Evolutionary conservation across 1,140 invertebrate genomes (phyloP), one percentile per base, ranked within the genome.

Genomic region (Aphaenogaster floridana): DNA sequence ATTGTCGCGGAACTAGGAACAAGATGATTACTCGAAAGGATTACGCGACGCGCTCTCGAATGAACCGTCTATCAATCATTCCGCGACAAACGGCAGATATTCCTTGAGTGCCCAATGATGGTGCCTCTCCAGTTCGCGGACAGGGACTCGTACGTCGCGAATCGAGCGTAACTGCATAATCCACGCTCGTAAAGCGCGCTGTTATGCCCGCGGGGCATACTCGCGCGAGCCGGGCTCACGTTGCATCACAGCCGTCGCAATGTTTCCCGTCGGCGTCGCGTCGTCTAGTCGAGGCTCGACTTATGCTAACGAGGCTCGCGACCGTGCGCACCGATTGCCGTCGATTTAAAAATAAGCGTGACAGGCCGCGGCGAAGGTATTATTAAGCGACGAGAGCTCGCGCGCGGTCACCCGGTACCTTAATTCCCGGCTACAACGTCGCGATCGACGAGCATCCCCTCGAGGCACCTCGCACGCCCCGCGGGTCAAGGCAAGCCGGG

Each of bases 401-500:
- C 89, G 89, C 88, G 83, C 81, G 89, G 90, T 91, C 88, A 92
- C 88, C 90, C 89, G 81, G 87, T 89, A 91, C 86, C 89, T 93
- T 92, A 92, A 94, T 93, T 92, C 85, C 69, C 86, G 68, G 76
- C 86, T 90, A 79, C 61, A 86, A 52, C 59, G 64, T 68, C 71
- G 80, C 88, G 88, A 92, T 89, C 89, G 88, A 90, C 87, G 89
- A 92, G 88, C 91, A 93, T 91, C 93, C 90, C 88, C 91, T 83
- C 86, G 68, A 90, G 87, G 89, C 92, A 89, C 90, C 91, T 90
- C 91, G 89, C 91, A 92, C 91, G 91, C 91, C 92, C 92, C 89
- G 81, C 92, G 90, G 93, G 93, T 94, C 93, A 94, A 94, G 93
- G 93, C 92, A 87, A 94, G 87, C 92, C 84, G 88, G 90, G 89